phyloP scores from a whole-genome alignment of 2,797 vertebrate genomes.

The Tragopan temminckii region DNA sequence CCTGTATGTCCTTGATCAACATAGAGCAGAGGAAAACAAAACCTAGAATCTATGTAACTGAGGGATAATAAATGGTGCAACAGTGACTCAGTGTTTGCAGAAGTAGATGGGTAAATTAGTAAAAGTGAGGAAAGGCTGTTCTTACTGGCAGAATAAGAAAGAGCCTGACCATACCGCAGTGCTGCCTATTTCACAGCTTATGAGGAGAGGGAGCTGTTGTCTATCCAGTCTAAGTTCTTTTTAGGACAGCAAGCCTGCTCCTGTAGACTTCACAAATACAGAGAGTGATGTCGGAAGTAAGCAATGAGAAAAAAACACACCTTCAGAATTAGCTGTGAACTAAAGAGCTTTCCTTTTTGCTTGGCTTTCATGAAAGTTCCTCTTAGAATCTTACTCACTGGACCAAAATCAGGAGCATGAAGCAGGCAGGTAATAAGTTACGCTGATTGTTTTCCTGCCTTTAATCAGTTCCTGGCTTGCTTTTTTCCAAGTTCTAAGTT shows the following conservation, averaged over 20 bases:
- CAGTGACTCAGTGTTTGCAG: background rate
- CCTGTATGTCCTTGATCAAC: background rate
- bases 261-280: background rate
- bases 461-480: background rate
- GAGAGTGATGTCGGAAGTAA: background rate
- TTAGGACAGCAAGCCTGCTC: background rate
- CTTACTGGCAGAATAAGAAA: no score
- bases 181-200: background rate
- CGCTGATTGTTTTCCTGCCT: background rate
- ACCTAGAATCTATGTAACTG: background rate
- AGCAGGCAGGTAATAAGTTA: background rate
- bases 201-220: background rate
- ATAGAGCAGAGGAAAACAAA: background rate
- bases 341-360: background rate
- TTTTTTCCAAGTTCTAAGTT: slow-evolving; percentile 8
- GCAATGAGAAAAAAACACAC: background rate
- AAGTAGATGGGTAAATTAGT: background rate
- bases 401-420: background rate
- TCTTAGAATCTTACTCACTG: background rate
- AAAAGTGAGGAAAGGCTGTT: background rate
- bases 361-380: background rate
- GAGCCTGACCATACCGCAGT: background rate
- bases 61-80: no score
- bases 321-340: background rate
- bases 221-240: background rate